Percentiles rank a stretch among this genome's conserved stretches.
Evolutionary conservation across 35 echinoderm and acorn worm genomes (phyloP).

Genomic region (Acanthaster planci): DNA sequence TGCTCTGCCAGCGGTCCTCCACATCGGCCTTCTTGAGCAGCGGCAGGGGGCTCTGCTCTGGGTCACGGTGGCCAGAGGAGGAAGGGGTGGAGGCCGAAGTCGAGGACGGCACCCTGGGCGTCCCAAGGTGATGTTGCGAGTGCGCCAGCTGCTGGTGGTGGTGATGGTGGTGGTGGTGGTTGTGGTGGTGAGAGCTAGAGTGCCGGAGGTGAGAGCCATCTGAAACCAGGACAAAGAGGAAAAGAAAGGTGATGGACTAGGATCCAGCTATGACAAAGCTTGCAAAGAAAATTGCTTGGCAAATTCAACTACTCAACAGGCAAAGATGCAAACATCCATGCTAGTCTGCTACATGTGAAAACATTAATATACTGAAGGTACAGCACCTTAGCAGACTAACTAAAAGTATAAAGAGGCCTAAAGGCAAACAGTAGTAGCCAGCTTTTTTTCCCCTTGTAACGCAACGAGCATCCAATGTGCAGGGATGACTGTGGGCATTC

Average conservation of each 20-base stretch:
- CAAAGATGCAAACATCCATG: too few species aligned
- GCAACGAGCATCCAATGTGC: too few species aligned
- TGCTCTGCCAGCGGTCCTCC: slow-evolving; percentile 58
- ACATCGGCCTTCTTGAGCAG: slow-evolving; percentile 76
- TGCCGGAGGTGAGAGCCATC: slow-evolving; percentile 6
- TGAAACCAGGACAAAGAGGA: neutral
- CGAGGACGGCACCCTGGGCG: slow-evolving; percentile 21
- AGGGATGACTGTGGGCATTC: too few species aligned
- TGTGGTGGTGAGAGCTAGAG: neutral
- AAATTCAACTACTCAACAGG: too few species aligned
- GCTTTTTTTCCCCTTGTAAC: too few species aligned
- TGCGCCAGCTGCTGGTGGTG: slow-evolving; percentile 37
- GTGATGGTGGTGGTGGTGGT: slow-evolving; percentile 53
- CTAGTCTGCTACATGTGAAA: too few species aligned
- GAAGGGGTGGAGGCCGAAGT: neutral
- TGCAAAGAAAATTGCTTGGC: too few species aligned
- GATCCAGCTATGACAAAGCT: too few species aligned
- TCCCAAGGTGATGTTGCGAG: slow-evolving; percentile 25
- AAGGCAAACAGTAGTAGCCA: too few species aligned
- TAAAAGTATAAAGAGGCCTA: too few species aligned
- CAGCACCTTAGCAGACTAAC: too few species aligned
- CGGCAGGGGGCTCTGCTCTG: slow-evolving; percentile 42
- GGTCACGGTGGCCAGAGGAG: slow-evolving; percentile 29
- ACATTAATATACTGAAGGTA: too few species aligned
- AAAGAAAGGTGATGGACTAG: neutral